These are phyloP conservation scores for Hydriomena furcata DNA, from an alignment of 2,888 invertebrate species.

Conservation along the genomic window DNA sequence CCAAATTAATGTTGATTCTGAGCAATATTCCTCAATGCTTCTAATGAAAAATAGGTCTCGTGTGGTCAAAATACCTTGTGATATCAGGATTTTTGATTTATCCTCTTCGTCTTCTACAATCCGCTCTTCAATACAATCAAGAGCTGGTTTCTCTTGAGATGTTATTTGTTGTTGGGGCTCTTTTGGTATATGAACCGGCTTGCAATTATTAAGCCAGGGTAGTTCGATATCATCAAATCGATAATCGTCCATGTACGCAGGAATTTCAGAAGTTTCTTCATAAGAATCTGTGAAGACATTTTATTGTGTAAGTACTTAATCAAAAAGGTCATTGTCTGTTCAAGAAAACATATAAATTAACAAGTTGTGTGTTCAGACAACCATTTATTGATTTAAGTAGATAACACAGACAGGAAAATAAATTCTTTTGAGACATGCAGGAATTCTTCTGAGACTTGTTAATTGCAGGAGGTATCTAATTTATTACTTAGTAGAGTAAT, in stretches of 20 bases:
- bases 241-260: conserved; percentile 52
- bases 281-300: conserved; percentile 42
- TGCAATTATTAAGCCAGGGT: conserved; percentile 17
- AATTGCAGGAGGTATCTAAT: too few relatives aligned
- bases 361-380: too few relatives aligned
- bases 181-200: conserved; percentile 11
- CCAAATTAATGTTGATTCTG: conserved; percentile 50
- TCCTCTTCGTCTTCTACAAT: background rate
- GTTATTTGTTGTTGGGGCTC: background rate
- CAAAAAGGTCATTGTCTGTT: too few relatives aligned
- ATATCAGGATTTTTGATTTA: conserved; percentile 15
- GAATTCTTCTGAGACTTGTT: too few relatives aligned
- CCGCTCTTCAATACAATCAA: background rate
- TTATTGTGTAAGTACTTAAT: too few relatives aligned
- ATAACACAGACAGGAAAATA: too few relatives aligned
- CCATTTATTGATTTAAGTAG: too few relatives aligned
- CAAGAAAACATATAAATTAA: too few relatives aligned
- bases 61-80: conserved; percentile 38
- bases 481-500: too few relatives aligned
- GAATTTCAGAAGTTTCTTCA: conserved; percentile 44
- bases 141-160: background rate
- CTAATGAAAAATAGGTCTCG: conserved; percentile 51
- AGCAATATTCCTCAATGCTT: conserved; percentile 41
- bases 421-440: too few relatives aligned
- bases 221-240: conserved; percentile 42